These are phyloP conservation scores for Stenichneumon culpator DNA, from an alignment of 2,888 invertebrate species.

Conservation along the genomic window DNA sequence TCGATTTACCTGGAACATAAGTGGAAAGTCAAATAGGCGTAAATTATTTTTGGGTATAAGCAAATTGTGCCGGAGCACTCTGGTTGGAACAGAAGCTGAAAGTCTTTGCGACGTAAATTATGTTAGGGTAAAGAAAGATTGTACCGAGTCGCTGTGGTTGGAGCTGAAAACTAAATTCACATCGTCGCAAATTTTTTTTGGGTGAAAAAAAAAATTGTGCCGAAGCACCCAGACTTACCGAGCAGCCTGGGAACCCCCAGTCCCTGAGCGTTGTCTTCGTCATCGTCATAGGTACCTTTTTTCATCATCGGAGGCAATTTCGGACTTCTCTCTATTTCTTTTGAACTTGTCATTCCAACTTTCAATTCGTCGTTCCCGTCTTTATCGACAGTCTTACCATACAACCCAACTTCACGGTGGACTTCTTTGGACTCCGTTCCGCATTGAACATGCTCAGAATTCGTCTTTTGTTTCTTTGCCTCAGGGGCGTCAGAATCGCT, in stretches of 20 bases:
- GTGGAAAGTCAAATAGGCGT: too few relatives aligned
- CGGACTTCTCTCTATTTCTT: conserved; percentile 70
- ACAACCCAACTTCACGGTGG: background rate
- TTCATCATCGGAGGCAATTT: conserved; percentile 80
- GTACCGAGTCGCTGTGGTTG: too few relatives aligned
- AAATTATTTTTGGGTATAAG: too few relatives aligned
- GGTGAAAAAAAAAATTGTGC: background rate
- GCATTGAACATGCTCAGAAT: conserved; percentile 19
- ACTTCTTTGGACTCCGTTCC: conserved; percentile 55
- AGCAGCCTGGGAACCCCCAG: conserved; percentile 78
- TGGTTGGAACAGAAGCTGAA: too few relatives aligned
- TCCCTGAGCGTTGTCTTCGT: conserved; percentile 83
- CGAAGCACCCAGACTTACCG: conserved; percentile 73
- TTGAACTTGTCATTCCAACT: background rate
- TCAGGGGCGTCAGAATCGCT: conserved; percentile 74
- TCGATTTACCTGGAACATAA: conserved; percentile 77
- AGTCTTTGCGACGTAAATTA: too few relatives aligned
- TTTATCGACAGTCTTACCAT: conserved; percentile 74
- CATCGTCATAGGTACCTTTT: conserved; percentile 84
- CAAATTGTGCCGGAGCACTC: background rate
- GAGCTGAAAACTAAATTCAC: too few relatives aligned
- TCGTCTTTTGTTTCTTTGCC: conserved; percentile 70
- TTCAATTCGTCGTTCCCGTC: conserved; percentile 54
- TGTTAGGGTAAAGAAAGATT: too few relatives aligned
- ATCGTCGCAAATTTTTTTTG: too few relatives aligned